Percentiles rank a stretch among this genome's conserved stretches.
phyloP scores from a whole-genome alignment of 2,888 invertebrate species.

The Dendrolimus houi region DNA sequence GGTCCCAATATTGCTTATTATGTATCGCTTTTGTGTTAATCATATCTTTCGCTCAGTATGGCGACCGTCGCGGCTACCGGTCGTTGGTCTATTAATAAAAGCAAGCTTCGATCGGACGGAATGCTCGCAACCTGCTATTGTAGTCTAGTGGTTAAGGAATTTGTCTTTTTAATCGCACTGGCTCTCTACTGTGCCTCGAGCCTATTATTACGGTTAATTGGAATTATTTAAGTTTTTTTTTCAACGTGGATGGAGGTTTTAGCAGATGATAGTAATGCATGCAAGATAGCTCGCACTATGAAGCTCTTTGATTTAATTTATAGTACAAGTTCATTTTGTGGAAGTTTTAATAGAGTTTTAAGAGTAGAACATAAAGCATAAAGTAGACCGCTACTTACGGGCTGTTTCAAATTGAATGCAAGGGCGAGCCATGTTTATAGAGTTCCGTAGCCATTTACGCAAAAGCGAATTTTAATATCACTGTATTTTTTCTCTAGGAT shows the following conservation, averaged over 20 bases:
- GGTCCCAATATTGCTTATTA: slow-evolving; percentile 72
- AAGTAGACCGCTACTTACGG: not conserved
- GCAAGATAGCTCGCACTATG: slow-evolving; percentile 47
- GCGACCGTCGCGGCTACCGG: slow-evolving; percentile 62
- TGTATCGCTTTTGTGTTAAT: slow-evolving; percentile 72
- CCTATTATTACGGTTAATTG: slow-evolving; percentile 76
- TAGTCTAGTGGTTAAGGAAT: slow-evolving; percentile 67
- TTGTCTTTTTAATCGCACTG: slow-evolving; percentile 74
- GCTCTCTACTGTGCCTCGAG: slow-evolving; percentile 48
- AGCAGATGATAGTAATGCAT: slow-evolving; percentile 57
- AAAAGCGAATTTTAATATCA: no score
- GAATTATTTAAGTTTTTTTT: slow-evolving; percentile 71
- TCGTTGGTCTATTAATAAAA: slow-evolving; percentile 70
- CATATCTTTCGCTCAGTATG: slow-evolving; percentile 69
- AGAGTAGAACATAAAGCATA: not conserved
- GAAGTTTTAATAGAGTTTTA: slow-evolving; percentile 49
- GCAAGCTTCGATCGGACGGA: slow-evolving; percentile 48
- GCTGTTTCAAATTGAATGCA: no score
- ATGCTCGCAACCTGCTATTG: slow-evolving; percentile 69
- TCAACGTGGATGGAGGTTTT: slow-evolving; percentile 57
- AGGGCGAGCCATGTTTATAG: no score
- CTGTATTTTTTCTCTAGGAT: no score
- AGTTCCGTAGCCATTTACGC: no score
- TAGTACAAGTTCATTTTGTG: slow-evolving; percentile 53
- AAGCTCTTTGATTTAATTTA: slow-evolving; percentile 57